Evolutionary conservation across 1,140 invertebrate genomes (phyloP).

Genomic region (Rhagoletis zephyria): DNA sequence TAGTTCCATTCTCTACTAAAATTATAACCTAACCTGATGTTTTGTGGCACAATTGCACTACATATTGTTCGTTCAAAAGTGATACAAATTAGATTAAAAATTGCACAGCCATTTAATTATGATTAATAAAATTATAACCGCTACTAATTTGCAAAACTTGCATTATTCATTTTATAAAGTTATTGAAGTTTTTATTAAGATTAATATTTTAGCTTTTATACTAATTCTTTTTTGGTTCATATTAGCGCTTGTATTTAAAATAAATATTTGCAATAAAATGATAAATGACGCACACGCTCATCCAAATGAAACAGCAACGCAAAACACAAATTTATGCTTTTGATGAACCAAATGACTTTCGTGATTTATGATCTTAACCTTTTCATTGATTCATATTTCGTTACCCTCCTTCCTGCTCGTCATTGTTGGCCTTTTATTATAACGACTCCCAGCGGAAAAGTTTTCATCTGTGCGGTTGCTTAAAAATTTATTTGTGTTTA

Average conservation of each 20-base stretch:
- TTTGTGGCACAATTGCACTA: too few species aligned
- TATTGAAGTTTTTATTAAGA: too few species aligned
- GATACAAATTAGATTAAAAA: too few species aligned
- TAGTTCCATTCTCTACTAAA: too few species aligned
- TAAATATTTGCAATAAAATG: background rate
- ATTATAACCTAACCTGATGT: too few species aligned
- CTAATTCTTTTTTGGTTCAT: too few species aligned
- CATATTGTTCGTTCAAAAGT: too few species aligned
- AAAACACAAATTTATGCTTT: background rate
- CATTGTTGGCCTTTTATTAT: background rate
- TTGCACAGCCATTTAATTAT: too few species aligned
- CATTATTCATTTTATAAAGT: too few species aligned
- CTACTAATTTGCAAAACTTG: too few species aligned
- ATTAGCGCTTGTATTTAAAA: background rate
- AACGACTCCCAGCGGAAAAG: background rate
- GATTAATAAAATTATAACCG: too few species aligned
- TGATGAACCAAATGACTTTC: background rate
- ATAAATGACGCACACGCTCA: background rate
- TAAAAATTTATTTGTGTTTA: conserved; percentile 44
- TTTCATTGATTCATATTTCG: conserved; percentile 13
- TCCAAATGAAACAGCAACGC: background rate
- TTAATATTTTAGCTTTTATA: too few species aligned
- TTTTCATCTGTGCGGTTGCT: conserved; percentile 23
- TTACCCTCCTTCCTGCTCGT: background rate
- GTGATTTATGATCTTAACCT: conserved; percentile 32